Percentiles rank a stretch among this genome's conserved stretches.
phyloP scores from a whole-genome alignment of 2,888 invertebrate species.

The Himalopsyche kuldschensis region DNA sequence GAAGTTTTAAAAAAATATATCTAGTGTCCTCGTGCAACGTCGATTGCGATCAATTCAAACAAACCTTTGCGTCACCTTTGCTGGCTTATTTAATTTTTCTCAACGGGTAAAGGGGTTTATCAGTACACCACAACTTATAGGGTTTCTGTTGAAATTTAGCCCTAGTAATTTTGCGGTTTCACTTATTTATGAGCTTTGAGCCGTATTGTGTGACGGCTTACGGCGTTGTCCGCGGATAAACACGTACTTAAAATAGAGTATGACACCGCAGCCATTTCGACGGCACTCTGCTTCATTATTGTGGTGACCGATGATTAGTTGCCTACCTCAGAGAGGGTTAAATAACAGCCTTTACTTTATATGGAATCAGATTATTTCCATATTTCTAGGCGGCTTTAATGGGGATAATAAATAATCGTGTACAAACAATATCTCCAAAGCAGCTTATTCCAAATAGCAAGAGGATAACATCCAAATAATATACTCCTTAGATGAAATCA shows the following conservation, averaged over 20 bases:
- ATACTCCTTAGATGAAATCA: no score
- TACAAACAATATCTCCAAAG: not conserved
- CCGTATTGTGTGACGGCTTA: not conserved
- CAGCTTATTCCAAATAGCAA: not conserved
- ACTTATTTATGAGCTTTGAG: not conserved
- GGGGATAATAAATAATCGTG: not conserved
- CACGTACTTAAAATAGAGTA: not conserved
- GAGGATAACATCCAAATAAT: not conserved
- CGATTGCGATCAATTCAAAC: no score
- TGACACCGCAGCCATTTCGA: not conserved
- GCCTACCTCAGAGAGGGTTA: not conserved
- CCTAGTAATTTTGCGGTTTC: not conserved
- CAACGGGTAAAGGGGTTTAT: no score
- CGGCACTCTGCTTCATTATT: not conserved
- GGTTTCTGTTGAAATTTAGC: not conserved
- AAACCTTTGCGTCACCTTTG: no score
- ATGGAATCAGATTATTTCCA: not conserved
- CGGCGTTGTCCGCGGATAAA: not conserved
- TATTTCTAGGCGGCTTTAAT: not conserved
- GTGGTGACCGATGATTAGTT: not conserved
- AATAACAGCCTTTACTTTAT: not conserved
- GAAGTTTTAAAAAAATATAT: no score
- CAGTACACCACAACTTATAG: not conserved
- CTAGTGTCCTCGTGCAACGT: no score
- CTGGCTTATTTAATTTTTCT: no score